Conservation (phyloP, 2,113 vertebrate genomes). For the Zapus hudsonius region DNA sequence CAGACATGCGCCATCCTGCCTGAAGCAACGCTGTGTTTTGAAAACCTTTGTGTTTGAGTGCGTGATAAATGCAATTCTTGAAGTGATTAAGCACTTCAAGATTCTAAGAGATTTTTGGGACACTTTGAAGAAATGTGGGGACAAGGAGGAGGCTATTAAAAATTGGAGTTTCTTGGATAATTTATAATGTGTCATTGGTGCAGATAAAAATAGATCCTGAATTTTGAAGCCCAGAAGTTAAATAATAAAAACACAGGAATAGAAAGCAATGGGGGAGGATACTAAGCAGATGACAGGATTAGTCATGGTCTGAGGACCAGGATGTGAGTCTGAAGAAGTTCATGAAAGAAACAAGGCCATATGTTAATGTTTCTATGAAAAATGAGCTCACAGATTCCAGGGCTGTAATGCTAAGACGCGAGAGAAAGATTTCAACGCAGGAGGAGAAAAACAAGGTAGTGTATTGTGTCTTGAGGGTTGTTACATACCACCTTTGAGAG, state of each 20-base stretch:
- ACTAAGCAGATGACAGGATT: neutral
- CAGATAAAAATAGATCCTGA: neutral
- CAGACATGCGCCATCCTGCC: neutral
- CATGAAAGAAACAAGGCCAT: neutral
- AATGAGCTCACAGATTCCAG: neutral
- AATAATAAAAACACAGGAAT: neutral
- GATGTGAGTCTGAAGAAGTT: neutral
- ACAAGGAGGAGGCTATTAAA: neutral
- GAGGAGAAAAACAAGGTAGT: neutral
- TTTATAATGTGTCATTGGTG: neutral
- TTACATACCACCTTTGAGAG: neutral
- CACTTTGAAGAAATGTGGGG: neutral
- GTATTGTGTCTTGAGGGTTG: neutral
- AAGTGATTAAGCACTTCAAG: conserved; percentile 21
- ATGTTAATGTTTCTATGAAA: neutral
- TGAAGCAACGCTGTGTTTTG: no score
- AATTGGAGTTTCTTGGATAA: neutral
- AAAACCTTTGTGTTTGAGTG: neutral
- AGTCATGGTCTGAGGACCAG: neutral
- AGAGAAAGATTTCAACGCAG: neutral
- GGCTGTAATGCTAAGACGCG: neutral
- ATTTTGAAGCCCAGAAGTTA: conserved; percentile 21
- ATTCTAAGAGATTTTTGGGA: neutral
- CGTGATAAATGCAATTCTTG: neutral
- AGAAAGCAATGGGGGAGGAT: neutral